phyloP scores from a whole-genome alignment of 1,140 invertebrate genomes.

The Ladona fulva region DNA sequence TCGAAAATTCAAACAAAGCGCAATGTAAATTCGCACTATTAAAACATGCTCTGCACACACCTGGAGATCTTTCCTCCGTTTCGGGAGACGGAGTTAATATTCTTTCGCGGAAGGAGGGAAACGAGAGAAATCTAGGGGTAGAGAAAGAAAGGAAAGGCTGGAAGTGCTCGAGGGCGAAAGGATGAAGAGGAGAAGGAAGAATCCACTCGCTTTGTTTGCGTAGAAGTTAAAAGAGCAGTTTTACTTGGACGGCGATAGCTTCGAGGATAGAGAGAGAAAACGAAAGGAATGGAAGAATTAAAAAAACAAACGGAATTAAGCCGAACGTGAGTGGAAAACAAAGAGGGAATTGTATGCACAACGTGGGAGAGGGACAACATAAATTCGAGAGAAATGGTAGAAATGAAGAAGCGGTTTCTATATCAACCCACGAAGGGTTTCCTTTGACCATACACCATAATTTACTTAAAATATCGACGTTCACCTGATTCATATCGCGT shows the following conservation, averaged over 20 bases:
- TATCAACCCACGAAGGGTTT: too few relatives aligned
- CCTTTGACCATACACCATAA: too few relatives aligned
- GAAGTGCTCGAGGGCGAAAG: not conserved
- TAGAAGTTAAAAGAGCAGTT: conserved; percentile 1
- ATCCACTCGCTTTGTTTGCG: not conserved
- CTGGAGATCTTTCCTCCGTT: too few relatives aligned
- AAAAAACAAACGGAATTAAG: not conserved
- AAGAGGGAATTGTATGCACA: not conserved
- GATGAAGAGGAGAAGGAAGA: not conserved
- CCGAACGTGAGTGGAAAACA: not conserved
- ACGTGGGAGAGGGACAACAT: not conserved
- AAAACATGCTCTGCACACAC: too few relatives aligned
- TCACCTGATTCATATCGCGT: too few relatives aligned
- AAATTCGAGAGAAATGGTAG: not conserved
- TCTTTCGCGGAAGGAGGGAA: not conserved
- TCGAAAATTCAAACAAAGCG: too few relatives aligned
- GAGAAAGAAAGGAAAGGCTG: not conserved
- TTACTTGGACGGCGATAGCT: not conserved
- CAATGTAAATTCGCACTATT: too few relatives aligned
- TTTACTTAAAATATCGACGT: too few relatives aligned
- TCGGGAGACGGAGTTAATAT: too few relatives aligned
- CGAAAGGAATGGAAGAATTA: not conserved
- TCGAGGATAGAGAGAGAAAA: not conserved
- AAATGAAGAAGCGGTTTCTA: too few relatives aligned
- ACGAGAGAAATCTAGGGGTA: not conserved